These are phyloP conservation scores for Boulengeromyrus knoepffleri DNA, from an alignment of 2,113 vertebrate species.

Conservation along the genomic window DNA sequence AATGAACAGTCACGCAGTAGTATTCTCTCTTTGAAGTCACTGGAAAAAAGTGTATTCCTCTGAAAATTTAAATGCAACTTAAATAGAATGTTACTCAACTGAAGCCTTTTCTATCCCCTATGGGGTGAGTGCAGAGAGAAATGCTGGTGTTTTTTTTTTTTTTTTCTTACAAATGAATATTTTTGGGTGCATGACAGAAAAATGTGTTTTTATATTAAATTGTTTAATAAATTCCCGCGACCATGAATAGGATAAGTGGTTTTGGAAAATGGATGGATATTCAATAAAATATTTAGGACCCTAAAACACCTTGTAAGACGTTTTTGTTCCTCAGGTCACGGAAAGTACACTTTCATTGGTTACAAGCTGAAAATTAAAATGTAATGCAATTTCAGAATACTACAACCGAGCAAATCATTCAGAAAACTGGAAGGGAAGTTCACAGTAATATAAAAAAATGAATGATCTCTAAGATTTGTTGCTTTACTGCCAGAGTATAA, in stretches of 20 bases:
- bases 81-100: not conserved
- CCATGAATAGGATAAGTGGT: too few species aligned
- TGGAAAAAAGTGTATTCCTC: not conserved
- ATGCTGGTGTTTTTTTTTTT: not conserved
- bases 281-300: not conserved
- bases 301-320: not conserved
- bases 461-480: not conserved
- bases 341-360: not conserved
- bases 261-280: too few species aligned
- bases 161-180: not conserved
- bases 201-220: not conserved
- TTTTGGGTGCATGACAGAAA: not conserved
- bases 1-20: not conserved
- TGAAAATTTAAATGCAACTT: not conserved
- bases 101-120: not conserved
- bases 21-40: not conserved
- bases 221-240: not conserved
- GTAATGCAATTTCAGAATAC: not conserved
- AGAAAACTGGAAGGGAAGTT: not conserved
- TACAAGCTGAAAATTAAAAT: not conserved
- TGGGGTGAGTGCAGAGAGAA: not conserved
- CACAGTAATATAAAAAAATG: not conserved
- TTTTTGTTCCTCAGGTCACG: not conserved
- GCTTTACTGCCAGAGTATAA: not conserved
- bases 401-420: not conserved